Percentiles rank a stretch among this genome's conserved stretches.
phyloP scores from a whole-genome alignment of 2,888 invertebrate species.

The Melinaea menophilus region DNA sequence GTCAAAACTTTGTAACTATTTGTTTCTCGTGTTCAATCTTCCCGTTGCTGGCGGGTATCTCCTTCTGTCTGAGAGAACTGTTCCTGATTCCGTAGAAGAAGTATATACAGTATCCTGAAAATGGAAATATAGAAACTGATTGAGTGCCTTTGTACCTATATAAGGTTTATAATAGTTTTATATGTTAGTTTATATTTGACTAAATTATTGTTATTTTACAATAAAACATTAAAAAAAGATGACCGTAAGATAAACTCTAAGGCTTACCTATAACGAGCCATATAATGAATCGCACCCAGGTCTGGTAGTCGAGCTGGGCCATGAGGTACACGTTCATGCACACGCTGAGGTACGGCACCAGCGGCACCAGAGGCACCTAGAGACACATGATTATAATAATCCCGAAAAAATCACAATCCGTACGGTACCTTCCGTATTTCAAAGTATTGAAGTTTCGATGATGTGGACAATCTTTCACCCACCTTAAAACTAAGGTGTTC shows the following conservation, averaged over 20 bases:
- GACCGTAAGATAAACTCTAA: not conserved
- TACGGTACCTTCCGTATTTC: too few relatives aligned
- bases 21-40: slow-evolving; percentile 41
- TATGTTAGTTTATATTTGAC: too few relatives aligned
- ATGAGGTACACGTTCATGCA: slow-evolving; percentile 94
- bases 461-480: slow-evolving; percentile 9
- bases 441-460: too few relatives aligned
- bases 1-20: slow-evolving; percentile 60
- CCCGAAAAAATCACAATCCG: too few relatives aligned
- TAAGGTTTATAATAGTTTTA: too few relatives aligned
- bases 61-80: slow-evolving; percentile 79
- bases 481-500: slow-evolving; percentile 84
- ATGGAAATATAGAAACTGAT: slow-evolving; percentile 6
- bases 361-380: slow-evolving; percentile 91
- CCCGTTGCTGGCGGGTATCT: slow-evolving; percentile 36
- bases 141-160: too few relatives aligned
- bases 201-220: not conserved
- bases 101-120: slow-evolving; percentile 89
- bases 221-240: slow-evolving; percentile 4
- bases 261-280: slow-evolving; percentile 89
- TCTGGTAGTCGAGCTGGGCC: slow-evolving; percentile 89
- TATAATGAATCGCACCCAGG: slow-evolving; percentile 92
- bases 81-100: slow-evolving; percentile 89
- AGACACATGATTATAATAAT: not conserved
- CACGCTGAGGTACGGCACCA: slow-evolving; percentile 90